phyloP scores from a whole-genome alignment of 1,140 invertebrate species.

The Intoshia linei region DNA sequence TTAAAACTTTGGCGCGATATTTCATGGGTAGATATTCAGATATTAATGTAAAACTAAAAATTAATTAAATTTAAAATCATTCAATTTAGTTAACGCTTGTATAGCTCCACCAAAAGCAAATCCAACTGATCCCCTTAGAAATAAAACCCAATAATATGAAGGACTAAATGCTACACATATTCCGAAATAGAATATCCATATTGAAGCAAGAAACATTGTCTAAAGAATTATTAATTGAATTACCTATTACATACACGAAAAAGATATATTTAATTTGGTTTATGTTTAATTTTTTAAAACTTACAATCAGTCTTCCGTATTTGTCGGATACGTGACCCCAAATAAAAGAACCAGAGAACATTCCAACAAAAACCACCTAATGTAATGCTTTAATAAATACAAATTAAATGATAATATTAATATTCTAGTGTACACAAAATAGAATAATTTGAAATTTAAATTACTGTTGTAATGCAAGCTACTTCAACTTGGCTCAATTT shows the following conservation, averaged over 20 bases:
- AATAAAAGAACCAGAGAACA: constrained; percentile 77
- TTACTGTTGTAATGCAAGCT: constrained; percentile 3
- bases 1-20: constrained; percentile 57
- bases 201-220: constrained; percentile 48
- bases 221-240: constrained; percentile 20
- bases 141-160: constrained; percentile 54
- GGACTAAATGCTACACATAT: constrained; percentile 55
- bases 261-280: neutral
- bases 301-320: constrained; percentile 53
- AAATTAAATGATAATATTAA: constrained; percentile 2
- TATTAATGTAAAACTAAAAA: constrained; percentile 47
- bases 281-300: constrained; percentile 5
- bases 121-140: constrained; percentile 55
- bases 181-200: constrained; percentile 59
- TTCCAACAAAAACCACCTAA: constrained; percentile 60
- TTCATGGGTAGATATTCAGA: constrained; percentile 64
- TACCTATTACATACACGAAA: constrained; percentile 3
- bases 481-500: neutral
- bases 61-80: constrained; percentile 5
- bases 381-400: constrained; percentile 11
- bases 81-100: constrained; percentile 39
- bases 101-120: constrained; percentile 80
- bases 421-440: neutral
- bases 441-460: constrained; percentile 2
- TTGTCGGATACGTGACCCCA: constrained; percentile 74